Conservation (phyloP, 1,140 invertebrate genomes). For the Drosophila parabipectinata region DNA sequence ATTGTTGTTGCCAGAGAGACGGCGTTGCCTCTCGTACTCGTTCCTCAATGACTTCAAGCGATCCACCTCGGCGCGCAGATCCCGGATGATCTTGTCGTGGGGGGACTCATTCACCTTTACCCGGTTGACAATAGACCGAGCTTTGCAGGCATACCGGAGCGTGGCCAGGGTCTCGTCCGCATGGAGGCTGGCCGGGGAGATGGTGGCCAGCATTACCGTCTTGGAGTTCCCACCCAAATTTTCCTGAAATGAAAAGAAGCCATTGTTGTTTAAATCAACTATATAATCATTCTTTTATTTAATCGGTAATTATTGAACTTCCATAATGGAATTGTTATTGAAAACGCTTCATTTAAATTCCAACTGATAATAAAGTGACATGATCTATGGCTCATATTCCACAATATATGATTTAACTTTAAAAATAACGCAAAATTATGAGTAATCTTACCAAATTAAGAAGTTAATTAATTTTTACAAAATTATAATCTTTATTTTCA, state of each 20-base stretch:
- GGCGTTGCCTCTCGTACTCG: slow-evolving; percentile 85
- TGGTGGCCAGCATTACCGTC: slow-evolving; percentile 93
- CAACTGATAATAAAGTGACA: slow-evolving; percentile 2
- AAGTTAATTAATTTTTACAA: too few relatives aligned
- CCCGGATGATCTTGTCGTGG: slow-evolving; percentile 92
- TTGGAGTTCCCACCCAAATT: slow-evolving; percentile 96
- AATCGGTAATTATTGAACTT: neutral
- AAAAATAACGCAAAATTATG: neutral
- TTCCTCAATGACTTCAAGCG: slow-evolving; percentile 86
- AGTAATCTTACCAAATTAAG: too few relatives aligned
- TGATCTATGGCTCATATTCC: neutral
- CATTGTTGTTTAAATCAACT: neutral
- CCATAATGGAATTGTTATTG: neutral
- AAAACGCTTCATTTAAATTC: slow-evolving; percentile 3
- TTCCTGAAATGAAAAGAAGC: slow-evolving; percentile 85
- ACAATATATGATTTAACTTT: neutral
- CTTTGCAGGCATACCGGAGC: slow-evolving; percentile 93
- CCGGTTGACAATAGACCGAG: slow-evolving; percentile 96
- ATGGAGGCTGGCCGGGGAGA: slow-evolving; percentile 91
- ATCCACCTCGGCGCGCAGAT: slow-evolving; percentile 91
- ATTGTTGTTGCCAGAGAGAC: slow-evolving; percentile 63
- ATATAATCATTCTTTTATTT: neutral
- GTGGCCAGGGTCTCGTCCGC: slow-evolving; percentile 94
- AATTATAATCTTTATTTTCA: too few relatives aligned
- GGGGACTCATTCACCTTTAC: slow-evolving; percentile 96